Base-by-base conservation (phyloP, 2,113 vertebrate species). In the Trematocara unimaculatum region DNA sequence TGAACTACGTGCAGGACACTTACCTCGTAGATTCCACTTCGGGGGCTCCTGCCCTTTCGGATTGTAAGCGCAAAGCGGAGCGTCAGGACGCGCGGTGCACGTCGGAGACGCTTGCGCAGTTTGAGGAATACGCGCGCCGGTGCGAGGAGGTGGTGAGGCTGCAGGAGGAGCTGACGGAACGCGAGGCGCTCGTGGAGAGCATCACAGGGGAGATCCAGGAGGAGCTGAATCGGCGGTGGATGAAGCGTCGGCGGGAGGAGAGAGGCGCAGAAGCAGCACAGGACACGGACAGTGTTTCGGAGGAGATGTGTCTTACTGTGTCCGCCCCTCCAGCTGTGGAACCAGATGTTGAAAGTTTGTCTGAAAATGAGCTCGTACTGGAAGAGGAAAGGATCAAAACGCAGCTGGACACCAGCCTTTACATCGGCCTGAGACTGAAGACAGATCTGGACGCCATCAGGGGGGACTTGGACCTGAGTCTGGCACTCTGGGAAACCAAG, bases 1-100 rank as follows among this genome's bases (percentile, higher is more conserved):
- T 96, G 17, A 99, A 99, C 94, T 99, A 99, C 47, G 98, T 99
- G 87, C 98, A 99, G 96, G 98, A 99, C 95, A 99, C 98, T 1
- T 99, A 99, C 95, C 85, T 99, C 96, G 95, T 97, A 83, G 98
- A 97, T 2, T 49, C 95, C 1, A 91, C 95, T 1, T 72, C 88
- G 8, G 96, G 93, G 29, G 67, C 67, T 7, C 14, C 56, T 3
- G 47, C 29, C 2, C 5, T 88, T 2, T 62, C 87, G 47, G 92
- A 92, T 83, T 81, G 84, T 14, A 77, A 56, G 79, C 83, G 49
- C 62, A 88, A 55, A 40, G 87, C 81, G 47, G 89, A 90, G 85
- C 58, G 70, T 14, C 91, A 88, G 70, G 85, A 91, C 84, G 83
- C 87, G 72, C 84, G 67, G 3, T 51, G 84, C 55, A 13, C 93